Base-by-base conservation (phyloP, 2,113 vertebrate species). In the Tetraodon nigroviridis region DNA sequence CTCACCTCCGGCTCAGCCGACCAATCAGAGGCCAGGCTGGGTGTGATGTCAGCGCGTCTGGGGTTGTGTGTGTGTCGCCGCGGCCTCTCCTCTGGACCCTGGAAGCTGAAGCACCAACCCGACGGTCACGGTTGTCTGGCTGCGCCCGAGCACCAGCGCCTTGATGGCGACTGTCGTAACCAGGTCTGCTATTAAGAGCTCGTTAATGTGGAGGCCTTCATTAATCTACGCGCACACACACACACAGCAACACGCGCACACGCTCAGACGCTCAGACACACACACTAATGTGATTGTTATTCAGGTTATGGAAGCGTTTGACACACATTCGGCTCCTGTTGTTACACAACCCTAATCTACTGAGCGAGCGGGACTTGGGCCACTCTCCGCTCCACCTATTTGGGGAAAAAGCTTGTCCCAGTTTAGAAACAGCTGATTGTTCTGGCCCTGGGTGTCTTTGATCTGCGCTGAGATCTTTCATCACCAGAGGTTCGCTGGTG, bases 261-360 rank as follows among this genome's bases (percentile, higher is more conserved):
- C 51, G 55, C 61, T 44, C 50, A 49, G 50, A 52, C 67, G 61
- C 47, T 56, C 69, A 55, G 51, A 60, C 56, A 58, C 58, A 63
- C 20, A 41, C 56, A 22, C 41, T 85, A 81, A 85, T 85, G 76
- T 81, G 66, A 83, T 83, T 85, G 71, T 75, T 62, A 37, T 64
- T 71, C 61, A 42, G 52, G 57, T 68, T 71, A 81, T 69, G 67
- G 58, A 69, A 55, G 82, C 55, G 6, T 51, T 14, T 79, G 78
- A 75, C 78, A 80, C 75, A 85, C 60, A 78, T 81, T 83, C 37
- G 51, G 45, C 64, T 49, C 17, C 16, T 27, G 49, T 47, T 55
- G 58, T 79, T 77, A 68, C 68, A 68, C 67, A 82, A 79, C 42
- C 18, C 21, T 79, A 81, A 85, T 83, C 78, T 66, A 21, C 2